phyloP scores from a whole-genome alignment of 2,888 invertebrate species.

The Aphodius granarius region DNA sequence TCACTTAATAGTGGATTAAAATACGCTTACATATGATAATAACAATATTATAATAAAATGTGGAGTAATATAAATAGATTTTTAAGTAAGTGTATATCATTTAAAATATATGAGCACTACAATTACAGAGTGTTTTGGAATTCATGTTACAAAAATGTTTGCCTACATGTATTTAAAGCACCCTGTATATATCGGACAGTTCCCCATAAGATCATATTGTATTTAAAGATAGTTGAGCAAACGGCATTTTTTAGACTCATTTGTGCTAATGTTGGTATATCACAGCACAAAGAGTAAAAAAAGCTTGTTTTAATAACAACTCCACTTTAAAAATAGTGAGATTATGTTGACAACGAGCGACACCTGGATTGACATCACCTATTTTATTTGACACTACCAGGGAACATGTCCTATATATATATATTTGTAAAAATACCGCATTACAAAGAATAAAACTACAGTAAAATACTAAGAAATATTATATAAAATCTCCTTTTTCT shows the following conservation, averaged over 20 bases:
- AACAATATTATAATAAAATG: not conserved
- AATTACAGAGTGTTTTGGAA: too few species aligned
- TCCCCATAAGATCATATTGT: not conserved
- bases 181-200: not conserved
- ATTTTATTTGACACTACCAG: not conserved
- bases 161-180: too few species aligned
- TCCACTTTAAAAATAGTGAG: too few species aligned
- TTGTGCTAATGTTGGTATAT: too few species aligned
- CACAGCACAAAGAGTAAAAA: too few species aligned
- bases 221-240: not conserved
- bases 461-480: not conserved
- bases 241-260: too few species aligned
- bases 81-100: not conserved
- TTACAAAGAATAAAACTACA: not conserved
- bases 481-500: not conserved
- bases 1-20: not conserved
- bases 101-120: not conserved
- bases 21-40: not conserved
- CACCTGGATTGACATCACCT: too few species aligned
- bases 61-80: not conserved
- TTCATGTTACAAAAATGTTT: too few species aligned
- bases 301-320: too few species aligned
- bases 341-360: too few species aligned
- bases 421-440: not conserved
- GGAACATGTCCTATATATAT: not conserved